Conservation (phyloP, 2,113 vertebrate species). For the Halcyon senegalensis region DNA sequence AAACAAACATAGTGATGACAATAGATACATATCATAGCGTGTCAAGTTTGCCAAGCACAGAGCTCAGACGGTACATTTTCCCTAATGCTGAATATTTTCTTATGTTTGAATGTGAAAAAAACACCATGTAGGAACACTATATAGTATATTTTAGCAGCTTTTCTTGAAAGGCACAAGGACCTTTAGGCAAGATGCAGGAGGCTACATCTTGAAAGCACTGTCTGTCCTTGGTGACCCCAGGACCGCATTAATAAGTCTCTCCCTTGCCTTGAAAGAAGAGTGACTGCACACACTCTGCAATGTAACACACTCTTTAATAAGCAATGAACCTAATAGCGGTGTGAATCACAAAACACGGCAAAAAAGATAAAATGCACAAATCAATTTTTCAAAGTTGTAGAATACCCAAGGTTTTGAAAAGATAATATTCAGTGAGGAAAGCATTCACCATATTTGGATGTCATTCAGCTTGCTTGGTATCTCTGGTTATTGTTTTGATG, state of each 20-base stretch:
- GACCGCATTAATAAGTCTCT: accelerated
- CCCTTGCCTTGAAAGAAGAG: neutral
- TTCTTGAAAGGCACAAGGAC: neutral
- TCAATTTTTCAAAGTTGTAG: neutral
- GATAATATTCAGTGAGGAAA: neutral
- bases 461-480: neutral
- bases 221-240: neutral
- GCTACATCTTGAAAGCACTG: neutral
- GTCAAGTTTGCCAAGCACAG: neutral
- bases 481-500: neutral
- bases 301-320: neutral
- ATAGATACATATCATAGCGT: neutral
- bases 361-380: neutral
- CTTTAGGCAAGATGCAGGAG: neutral
- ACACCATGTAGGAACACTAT: neutral
- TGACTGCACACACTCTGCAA: neutral
- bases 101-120: neutral
- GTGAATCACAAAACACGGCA: neutral
- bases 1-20: neutral
- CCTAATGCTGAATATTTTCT: neutral
- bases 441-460: neutral
- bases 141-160: neutral
- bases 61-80: neutral
- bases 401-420: neutral
- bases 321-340: neutral